Base-by-base conservation (phyloP, 2,797 vertebrate genomes). In the Danionella dracula region DNA sequence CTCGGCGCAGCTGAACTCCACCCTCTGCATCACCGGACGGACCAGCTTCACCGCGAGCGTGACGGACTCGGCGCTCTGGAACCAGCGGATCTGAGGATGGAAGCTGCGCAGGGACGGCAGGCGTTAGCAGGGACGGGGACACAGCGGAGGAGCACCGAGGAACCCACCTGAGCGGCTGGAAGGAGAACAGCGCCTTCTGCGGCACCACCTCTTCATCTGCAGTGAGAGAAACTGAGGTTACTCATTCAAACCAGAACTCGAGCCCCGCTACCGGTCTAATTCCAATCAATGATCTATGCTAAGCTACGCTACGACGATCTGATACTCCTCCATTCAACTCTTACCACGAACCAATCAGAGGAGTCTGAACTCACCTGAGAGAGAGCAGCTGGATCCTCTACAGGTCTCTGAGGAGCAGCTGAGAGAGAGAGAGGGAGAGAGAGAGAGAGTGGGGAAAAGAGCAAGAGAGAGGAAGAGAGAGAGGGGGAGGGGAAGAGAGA, bases 51-150 rank as follows among this genome's bases (percentile, higher is more conserved):
- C 48, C 0, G 65, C 84, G 1, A 87, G 16, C 0, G 66, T 74
- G 2, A 85, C 71, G 0, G 38, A 53, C 23, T 81, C 64, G 0
- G 54, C 29, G 0, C 70, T 84, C 75, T 90, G 85, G 74, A 83
- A 83, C 90, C 90, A 91, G 34, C 63, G 79, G 2, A 88, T 68
- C 59, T 75, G 82, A 27, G 89, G 89, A 61, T 90, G 87, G 57
- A 86, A 79, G 17, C 88, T 91, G 66, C 5, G 56, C 29, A 54
- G 44, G 49, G 23, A 45, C 23, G 5, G 46, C 34, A 12, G 34
- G 12, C n/a, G 21, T 20, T 6, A 27, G n/a, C 3, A 13, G 49
- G 0, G 4, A 27, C 23, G 23, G 3, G 23, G 23, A 3, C 6
- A 15, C 40, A 4, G 3, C 1, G 16, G 32, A 35, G 20, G 2